phyloP scores from a whole-genome alignment of 2,113 vertebrate genomes.

The Ochotona princeps region DNA sequence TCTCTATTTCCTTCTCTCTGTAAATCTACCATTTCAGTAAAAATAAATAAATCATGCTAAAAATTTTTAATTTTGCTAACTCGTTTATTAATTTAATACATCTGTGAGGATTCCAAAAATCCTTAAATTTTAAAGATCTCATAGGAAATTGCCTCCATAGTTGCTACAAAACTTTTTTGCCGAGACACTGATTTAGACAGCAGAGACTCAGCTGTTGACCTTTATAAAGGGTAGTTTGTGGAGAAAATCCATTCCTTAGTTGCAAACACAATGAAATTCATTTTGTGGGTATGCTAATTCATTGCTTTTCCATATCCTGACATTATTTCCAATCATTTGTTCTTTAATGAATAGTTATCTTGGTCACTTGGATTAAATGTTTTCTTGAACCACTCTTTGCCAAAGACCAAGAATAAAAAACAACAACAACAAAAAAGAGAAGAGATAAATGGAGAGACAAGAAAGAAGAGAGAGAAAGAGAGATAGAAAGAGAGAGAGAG shows the following conservation, averaged over 20 bases:
- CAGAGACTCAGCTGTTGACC: not conserved
- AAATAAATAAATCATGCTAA: too few species aligned
- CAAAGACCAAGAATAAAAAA: too few species aligned
- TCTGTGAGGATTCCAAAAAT: not conserved
- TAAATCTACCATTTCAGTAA: too few species aligned
- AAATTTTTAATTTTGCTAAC: not conserved
- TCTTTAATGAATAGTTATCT: not conserved
- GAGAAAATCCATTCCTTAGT: not conserved
- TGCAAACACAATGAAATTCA: not conserved
- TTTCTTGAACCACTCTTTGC: not conserved
- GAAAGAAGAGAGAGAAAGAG: not conserved
- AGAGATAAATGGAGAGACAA: not conserved
- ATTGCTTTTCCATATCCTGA: not conserved
- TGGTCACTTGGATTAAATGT: not conserved
- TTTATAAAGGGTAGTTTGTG: not conserved
- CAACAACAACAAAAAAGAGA: too few species aligned
- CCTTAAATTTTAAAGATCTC: not conserved
- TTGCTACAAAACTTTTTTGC: not conserved
- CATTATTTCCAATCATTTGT: not conserved
- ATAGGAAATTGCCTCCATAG: not conserved
- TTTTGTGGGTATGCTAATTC: accelerated
- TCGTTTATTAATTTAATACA: not conserved
- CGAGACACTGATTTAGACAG: not conserved
- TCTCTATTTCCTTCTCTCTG: too few species aligned
- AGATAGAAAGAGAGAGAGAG: too few species aligned